phyloP scores from a whole-genome alignment of 1,140 invertebrate genomes.

The Eriocheir sinensis region DNA sequence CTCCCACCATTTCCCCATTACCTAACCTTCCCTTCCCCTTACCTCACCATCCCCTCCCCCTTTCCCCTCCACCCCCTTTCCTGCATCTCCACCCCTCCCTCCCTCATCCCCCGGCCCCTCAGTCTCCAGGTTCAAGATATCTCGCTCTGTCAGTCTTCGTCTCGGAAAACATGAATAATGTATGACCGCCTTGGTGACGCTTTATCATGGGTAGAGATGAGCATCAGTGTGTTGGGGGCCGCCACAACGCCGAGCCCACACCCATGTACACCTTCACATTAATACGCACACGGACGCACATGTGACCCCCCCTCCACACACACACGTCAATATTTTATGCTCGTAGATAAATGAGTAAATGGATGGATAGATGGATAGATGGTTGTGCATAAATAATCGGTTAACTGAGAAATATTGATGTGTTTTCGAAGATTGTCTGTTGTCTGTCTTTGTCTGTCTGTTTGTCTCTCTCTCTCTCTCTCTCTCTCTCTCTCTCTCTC shows the following conservation, averaged over 20 bases:
- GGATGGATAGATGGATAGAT: background rate
- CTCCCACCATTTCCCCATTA: background rate
- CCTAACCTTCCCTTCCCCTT: background rate
- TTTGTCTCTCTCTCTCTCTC: too few species aligned
- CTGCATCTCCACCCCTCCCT: background rate
- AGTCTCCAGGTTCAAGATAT: background rate
- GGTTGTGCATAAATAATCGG: background rate
- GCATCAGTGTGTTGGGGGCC: background rate
- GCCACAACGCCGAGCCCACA: background rate
- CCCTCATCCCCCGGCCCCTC: too few species aligned
- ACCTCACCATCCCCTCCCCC: background rate
- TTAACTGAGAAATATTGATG: too few species aligned
- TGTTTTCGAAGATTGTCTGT: background rate
- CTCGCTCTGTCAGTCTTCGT: slow-evolving; percentile 9
- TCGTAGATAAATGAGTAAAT: background rate
- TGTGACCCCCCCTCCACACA: background rate
- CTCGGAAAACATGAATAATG: background rate
- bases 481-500: background rate
- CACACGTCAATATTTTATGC: background rate
- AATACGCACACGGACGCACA: background rate
- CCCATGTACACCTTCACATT: background rate
- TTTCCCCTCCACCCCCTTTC: background rate
- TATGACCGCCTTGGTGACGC: background rate
- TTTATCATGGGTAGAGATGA: slow-evolving; percentile 4
- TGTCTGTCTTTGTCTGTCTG: background rate